Base-by-base conservation (phyloP, 2,113 vertebrate genomes). In the Anas platyrhynchos region DNA sequence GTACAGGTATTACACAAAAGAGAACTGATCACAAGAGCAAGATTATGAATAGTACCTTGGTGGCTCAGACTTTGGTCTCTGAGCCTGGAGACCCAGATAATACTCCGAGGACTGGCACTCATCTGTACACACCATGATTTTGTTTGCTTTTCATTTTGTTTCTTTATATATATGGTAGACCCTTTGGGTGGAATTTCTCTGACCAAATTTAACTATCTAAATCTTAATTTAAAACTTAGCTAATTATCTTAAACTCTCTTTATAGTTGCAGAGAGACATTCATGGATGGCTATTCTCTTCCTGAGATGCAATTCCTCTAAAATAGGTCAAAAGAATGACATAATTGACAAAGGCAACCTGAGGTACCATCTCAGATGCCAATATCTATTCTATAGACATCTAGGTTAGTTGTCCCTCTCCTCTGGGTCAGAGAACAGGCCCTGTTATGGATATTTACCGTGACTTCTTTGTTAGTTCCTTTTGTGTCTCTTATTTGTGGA, bases 111-210 rank as follows among this genome's bases (percentile, higher is more conserved):
- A 7, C 1, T n/a, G 31, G 29, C 52, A 20, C 9, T 23, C 26
- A 72, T 23, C 23, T 62, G 31, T 46, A 29, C 20, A 4, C 3
- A 11, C 18, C 77, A 21, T 62, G 43, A 20, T 54, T 89, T 72
- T 38, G 1, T 31, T 61, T 16, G 15, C 5, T 22, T 61, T 68
- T 48, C 13, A 61, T 74, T 86, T 74, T 31, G 36, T 68, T 86
- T 93, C 8, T 22, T 80, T 50, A 5, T 14, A 6, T 15, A 14
- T 14, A 13, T 7, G 7, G 32, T 4, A 38, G n/a, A 0, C 0
- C 20, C 14, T 41, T 43, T 1, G 2, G 7, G 38, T 21, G 11
- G 56, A 61, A 38, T 32, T 79, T 67, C 2, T 72, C 36, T 82
- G 71, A 76, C 12, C 15, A 9, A 31, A 31, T 46, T 89, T 56